Evolutionary conservation across 2,888 invertebrate species (phyloP).

Genomic region (Stenichneumon culpator): DNA sequence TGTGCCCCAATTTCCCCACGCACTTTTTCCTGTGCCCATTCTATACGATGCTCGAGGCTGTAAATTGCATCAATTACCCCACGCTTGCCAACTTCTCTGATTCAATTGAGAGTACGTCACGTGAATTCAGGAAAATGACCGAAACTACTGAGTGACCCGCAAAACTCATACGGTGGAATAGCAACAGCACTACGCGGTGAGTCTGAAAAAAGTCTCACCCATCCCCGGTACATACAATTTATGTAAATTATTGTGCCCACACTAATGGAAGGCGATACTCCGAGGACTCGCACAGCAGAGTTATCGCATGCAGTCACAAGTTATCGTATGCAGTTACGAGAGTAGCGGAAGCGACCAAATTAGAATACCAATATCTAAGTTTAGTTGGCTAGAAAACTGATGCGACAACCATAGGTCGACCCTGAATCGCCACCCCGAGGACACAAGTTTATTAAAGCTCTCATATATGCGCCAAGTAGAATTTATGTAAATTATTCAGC

Average conservation of each 20-base stretch:
- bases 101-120: conserved; percentile 51
- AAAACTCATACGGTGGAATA: conserved; percentile 37
- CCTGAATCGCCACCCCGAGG: neutral
- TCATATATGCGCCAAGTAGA: neutral
- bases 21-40: neutral
- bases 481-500: conserved; percentile 49
- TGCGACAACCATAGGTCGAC: neutral
- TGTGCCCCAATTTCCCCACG: neutral
- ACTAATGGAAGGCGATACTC: conserved; percentile 4
- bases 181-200: neutral
- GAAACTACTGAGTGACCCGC: neutral
- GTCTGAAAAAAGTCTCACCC: conserved; percentile 24
- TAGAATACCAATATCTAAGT: neutral
- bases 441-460: neutral
- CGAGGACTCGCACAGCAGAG: neutral
- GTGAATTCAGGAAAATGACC: conserved; percentile 39
- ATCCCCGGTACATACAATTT: conserved; percentile 20
- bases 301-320: neutral
- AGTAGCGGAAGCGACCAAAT: neutral
- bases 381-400: conserved; percentile 1
- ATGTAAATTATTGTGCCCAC: conserved; percentile 57
- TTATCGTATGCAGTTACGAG: neutral
- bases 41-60: conserved; percentile 44
- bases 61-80: conserved; percentile 55
- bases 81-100: conserved; percentile 49